phyloP scores from a whole-genome alignment of 2,113 vertebrate genomes.

The Phasianus colchicus region DNA sequence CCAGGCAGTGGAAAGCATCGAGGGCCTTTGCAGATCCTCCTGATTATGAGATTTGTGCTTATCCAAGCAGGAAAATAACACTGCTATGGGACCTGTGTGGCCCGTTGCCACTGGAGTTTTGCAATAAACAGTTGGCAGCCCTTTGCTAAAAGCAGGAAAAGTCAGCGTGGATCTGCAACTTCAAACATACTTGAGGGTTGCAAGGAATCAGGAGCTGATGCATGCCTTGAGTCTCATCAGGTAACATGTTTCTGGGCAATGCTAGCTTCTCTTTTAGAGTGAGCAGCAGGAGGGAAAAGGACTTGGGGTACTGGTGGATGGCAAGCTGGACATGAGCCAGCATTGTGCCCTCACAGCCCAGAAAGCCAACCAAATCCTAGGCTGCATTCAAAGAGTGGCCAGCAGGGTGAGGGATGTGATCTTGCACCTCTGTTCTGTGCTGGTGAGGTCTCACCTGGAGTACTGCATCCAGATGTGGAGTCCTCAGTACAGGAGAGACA shows the following conservation, averaged over 20 bases:
- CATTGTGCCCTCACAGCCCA: no score
- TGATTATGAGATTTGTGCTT: neutral
- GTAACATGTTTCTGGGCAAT: neutral
- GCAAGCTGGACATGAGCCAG: no score
- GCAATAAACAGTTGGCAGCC: neutral
- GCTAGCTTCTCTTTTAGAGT: neutral
- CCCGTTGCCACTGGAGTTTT: neutral
- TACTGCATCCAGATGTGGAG: no score
- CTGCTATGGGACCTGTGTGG: neutral
- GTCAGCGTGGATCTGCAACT: neutral
- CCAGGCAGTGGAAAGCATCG: neutral
- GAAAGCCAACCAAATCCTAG: no score
- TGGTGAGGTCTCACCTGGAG: no score
- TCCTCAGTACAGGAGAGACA: no score
- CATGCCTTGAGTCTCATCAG: neutral
- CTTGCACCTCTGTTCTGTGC: no score
- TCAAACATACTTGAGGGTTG: neutral
- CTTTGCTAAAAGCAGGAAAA: neutral
- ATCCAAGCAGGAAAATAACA: neutral
- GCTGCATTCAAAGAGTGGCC: no score
- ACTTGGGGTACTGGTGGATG: no score
- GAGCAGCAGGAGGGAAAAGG: neutral
- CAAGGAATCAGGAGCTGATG: neutral
- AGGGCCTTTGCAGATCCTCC: neutral
- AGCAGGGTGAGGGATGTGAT: no score